Conservation (phyloP, 2,797 vertebrate genomes). For the Gymnoscopelus braueri region DNA sequence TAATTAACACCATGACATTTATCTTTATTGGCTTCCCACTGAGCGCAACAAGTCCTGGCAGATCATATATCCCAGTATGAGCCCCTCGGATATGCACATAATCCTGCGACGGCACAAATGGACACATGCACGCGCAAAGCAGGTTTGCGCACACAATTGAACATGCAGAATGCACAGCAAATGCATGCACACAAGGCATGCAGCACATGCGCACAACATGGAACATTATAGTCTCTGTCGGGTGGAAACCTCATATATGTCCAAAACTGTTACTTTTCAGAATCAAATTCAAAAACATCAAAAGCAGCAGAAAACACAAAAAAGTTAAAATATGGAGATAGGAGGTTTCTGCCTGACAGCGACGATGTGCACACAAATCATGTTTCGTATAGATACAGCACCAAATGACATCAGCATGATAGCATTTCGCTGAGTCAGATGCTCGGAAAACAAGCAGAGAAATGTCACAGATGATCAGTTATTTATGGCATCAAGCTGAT, state of each 20-base stretch:
- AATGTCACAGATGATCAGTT: conserved; percentile 22
- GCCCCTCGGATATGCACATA: too few species aligned
- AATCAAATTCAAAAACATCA: too few species aligned
- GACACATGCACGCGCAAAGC: neutral
- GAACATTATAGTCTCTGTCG: neutral
- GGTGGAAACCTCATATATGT: too few species aligned
- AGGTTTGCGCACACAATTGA: neutral
- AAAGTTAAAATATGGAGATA: too few species aligned
- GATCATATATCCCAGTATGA: too few species aligned
- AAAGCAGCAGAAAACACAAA: too few species aligned
- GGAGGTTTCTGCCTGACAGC: too few species aligned
- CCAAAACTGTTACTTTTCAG: too few species aligned
- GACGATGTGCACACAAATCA: neutral
- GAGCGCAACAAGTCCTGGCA: neutral
- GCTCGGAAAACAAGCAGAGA: conserved; percentile 1
- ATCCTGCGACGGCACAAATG: neutral
- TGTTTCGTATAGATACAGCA: neutral
- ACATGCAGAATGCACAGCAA: too few species aligned
- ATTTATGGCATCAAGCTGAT: conserved; percentile 30
- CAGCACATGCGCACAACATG: neutral
- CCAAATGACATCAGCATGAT: neutral
- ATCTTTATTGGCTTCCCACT: conserved; percentile 16
- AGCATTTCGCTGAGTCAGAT: conserved; percentile 9
- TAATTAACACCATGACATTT: conserved; percentile 50
- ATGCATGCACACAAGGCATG: too few species aligned